Evolutionary conservation across 2,113 vertebrate genomes (phyloP).

Genomic region (Arizona elegans): DNA sequence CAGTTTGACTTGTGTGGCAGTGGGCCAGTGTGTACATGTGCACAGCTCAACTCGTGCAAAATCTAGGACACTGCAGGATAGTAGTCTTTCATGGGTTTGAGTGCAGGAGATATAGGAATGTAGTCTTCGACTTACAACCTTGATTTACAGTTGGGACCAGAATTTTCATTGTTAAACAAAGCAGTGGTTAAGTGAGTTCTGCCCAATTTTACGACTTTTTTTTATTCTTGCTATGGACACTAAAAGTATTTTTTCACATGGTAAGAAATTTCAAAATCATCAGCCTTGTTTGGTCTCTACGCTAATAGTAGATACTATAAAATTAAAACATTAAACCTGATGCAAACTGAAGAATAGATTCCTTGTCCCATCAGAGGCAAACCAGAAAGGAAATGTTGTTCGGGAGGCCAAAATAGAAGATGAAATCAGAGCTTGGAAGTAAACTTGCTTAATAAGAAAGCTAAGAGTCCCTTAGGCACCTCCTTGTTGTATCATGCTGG

Average conservation of each 20-base stretch:
- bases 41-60: not conserved
- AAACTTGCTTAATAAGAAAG: constrained; percentile 60
- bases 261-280: constrained; percentile 38
- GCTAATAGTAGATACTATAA: constrained; percentile 40
- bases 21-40: not conserved
- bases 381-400: constrained; percentile 15
- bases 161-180: not conserved
- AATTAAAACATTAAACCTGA: constrained; percentile 48
- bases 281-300: constrained; percentile 39
- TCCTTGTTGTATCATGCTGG: constrained; percentile 63
- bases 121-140: not conserved
- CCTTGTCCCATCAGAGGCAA: constrained; percentile 24
- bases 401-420: constrained; percentile 15
- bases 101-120: not conserved
- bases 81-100: not conserved
- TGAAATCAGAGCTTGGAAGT: constrained; percentile 48
- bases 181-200: not conserved
- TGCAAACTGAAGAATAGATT: constrained; percentile 27
- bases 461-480: constrained; percentile 69
- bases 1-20: not conserved
- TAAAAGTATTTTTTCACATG: constrained; percentile 41
- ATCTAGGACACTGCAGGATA: not conserved
- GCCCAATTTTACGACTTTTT: not conserved
- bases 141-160: not conserved
- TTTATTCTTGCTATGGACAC: not conserved